A percentile compares a stretch with the other conserved stretches of the same genome.
Evolutionary conservation across 2,113 vertebrate genomes (phyloP).

Genomic region (Lepisosteus osseus): DNA sequence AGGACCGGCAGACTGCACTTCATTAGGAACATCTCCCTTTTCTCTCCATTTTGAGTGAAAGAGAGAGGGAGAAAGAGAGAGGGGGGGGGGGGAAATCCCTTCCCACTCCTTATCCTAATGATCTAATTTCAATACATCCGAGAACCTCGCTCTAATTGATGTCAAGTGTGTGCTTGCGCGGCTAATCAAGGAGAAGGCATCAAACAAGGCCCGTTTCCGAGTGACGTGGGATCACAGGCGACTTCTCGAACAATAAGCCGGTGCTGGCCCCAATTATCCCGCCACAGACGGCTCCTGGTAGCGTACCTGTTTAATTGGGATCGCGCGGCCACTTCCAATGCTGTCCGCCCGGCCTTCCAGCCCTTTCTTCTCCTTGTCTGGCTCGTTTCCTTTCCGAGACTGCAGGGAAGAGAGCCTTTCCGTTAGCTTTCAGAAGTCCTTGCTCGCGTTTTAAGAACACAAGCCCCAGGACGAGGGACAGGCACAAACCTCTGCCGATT

Average conservation of each 20-base stretch:
- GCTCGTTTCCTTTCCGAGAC: slow-evolving; percentile 94
- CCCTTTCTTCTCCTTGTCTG: slow-evolving; percentile 97
- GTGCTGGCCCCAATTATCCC: slow-evolving; percentile 44
- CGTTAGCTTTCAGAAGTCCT: neutral
- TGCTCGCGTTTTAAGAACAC: too few species aligned
- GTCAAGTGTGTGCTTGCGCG: slow-evolving; percentile 93
- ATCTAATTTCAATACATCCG: slow-evolving; percentile 84
- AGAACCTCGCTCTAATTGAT: slow-evolving; percentile 91
- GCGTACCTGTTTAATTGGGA: slow-evolving; percentile 98
- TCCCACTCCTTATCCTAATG: slow-evolving; percentile 90
- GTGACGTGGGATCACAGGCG: slow-evolving; percentile 37
- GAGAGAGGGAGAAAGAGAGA: slow-evolving; percentile 37
- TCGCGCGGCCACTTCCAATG: slow-evolving; percentile 94
- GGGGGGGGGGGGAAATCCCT: slow-evolving; percentile 37
- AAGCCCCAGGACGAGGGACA: too few species aligned
- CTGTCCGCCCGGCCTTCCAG: slow-evolving; percentile 92
- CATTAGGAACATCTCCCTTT: slow-evolving; percentile 64
- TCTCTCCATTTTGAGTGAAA: slow-evolving; percentile 13
- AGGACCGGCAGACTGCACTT: slow-evolving; percentile 74
- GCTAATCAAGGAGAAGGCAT: slow-evolving; percentile 80
- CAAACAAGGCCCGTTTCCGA: slow-evolving; percentile 52
- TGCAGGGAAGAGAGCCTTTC: slow-evolving; percentile 61
- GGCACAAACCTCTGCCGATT: too few species aligned
- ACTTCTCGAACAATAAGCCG: slow-evolving; percentile 11
- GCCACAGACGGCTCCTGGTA: slow-evolving; percentile 29